A percentile compares a stretch with the other conserved stretches of the same genome.
Conservation (phyloP, 2,113 vertebrate species). For the Cephalopholis sonnerati region DNA sequence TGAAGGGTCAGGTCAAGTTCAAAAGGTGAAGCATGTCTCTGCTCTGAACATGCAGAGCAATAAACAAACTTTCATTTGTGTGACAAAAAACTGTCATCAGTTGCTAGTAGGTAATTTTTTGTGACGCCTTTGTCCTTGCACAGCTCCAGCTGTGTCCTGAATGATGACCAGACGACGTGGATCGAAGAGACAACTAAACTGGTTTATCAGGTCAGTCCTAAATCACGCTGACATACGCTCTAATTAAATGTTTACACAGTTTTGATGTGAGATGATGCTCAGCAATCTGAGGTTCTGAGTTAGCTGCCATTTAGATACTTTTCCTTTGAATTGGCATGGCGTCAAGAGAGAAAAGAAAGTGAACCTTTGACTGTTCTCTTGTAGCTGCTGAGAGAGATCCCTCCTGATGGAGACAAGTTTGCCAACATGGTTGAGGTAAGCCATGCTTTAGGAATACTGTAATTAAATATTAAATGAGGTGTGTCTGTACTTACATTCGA, state of each 20-base stretch:
- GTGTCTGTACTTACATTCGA: background rate
- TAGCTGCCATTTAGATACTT: background rate
- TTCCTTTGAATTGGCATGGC: background rate
- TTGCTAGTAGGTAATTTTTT: background rate
- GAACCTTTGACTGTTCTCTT: conserved; percentile 18
- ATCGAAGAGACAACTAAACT: conserved; percentile 97
- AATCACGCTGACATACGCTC: background rate
- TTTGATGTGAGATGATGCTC: too few species aligned
- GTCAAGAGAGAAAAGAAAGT: background rate
- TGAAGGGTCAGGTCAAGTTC: conserved; percentile 98
- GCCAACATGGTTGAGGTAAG: conserved; percentile 96
- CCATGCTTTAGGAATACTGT: background rate
- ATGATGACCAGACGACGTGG: conserved; percentile 96
- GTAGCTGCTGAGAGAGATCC: conserved; percentile 95
- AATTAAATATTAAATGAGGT: background rate
- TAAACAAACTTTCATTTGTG: background rate
- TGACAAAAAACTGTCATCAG: background rate
- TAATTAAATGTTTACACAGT: background rate
- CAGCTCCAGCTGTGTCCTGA: conserved; percentile 94
- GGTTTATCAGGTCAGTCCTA: conserved; percentile 93
- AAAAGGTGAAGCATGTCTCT: conserved; percentile 89
- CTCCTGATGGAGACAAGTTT: conserved; percentile 95
- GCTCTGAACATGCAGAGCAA: background rate
- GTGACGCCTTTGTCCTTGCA: background rate
- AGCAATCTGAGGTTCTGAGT: background rate